Conservation (phyloP, 2,797 vertebrate genomes). For the Selene dorsalis region DNA sequence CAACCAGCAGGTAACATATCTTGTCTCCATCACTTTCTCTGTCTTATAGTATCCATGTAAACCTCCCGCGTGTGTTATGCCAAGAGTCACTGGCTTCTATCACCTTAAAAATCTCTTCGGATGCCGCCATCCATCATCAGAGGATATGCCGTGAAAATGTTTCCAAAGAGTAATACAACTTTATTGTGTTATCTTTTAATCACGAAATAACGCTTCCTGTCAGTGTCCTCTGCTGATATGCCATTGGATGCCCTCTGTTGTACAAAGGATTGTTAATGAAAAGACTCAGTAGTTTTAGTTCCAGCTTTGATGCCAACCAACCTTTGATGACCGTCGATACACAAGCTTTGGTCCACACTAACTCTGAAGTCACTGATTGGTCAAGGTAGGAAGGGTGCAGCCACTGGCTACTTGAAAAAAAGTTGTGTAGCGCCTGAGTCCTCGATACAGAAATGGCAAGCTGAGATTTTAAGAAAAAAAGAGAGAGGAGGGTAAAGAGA, state of each 20-base stretch:
- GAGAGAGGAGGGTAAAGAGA: slow-evolving; percentile 20
- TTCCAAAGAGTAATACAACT: slow-evolving; percentile 25
- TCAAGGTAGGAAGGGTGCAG: slow-evolving; percentile 39
- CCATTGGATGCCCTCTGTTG: slow-evolving; percentile 30
- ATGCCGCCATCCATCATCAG: slow-evolving; percentile 19
- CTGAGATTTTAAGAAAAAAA: slow-evolving; percentile 47
- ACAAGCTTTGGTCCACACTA: slow-evolving; percentile 49
- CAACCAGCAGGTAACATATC: slow-evolving; percentile 2
- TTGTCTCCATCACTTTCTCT: background rate
- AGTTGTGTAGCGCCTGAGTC: slow-evolving; percentile 54
- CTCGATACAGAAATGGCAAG: slow-evolving; percentile 56
- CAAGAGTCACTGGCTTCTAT: background rate
- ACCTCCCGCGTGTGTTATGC: background rate
- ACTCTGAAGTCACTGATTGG: slow-evolving; percentile 49
- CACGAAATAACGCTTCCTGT: slow-evolving; percentile 12
- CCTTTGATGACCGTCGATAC: slow-evolving; percentile 20
- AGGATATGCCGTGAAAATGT: slow-evolving; percentile 13
- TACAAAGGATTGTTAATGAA: slow-evolving; percentile 23
- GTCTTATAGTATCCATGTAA: slow-evolving; percentile 19
- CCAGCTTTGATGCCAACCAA: slow-evolving; percentile 16
- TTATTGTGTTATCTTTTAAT: slow-evolving; percentile 5
- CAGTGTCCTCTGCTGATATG: slow-evolving; percentile 18
- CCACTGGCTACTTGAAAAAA: slow-evolving; percentile 48
- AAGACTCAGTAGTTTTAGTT: slow-evolving; percentile 13
- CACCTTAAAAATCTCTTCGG: slow-evolving; percentile 11